phyloP scores from a whole-genome alignment of 2,888 invertebrate genomes.

The Drosophila putrida region DNA sequence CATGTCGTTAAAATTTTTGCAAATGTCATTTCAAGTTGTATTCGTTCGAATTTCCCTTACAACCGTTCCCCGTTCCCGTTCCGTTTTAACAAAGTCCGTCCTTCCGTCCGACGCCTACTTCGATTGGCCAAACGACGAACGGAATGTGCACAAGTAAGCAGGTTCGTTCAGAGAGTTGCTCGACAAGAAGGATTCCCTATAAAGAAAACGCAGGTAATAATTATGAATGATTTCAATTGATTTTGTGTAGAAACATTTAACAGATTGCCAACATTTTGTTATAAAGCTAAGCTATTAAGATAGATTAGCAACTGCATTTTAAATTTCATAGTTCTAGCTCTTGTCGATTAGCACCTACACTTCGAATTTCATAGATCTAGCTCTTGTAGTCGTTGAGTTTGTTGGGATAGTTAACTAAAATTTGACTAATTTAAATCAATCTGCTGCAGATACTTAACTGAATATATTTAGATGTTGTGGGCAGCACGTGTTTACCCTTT shows the following conservation, averaged over 20 bases:
- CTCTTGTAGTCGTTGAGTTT: background rate
- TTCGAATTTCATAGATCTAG: background rate
- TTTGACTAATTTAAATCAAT: background rate
- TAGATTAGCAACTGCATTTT: background rate
- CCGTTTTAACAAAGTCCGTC: background rate
- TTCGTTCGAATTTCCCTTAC: constrained; percentile 34
- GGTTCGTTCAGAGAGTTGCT: fast-evolving
- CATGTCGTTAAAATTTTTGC: constrained; percentile 81
- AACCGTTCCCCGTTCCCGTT: background rate
- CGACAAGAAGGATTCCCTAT: constrained; percentile 10
- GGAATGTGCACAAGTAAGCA: constrained; percentile 3
- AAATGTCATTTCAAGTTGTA: constrained; percentile 76
- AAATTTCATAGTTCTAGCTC: background rate
- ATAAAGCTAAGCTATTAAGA: background rate
- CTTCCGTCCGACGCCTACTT: constrained; percentile 22
- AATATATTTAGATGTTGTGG: background rate
- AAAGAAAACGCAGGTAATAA: background rate
- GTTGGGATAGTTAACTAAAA: background rate
- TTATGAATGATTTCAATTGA: background rate
- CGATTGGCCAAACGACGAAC: constrained; percentile 40
- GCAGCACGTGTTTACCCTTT: background rate
- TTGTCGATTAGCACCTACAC: no score
- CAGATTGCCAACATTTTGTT: background rate
- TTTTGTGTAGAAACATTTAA: background rate
- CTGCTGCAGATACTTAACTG: no score